These are phyloP conservation scores for Ferrisia virgata DNA, from an alignment of 2,888 invertebrate genomes.

Conservation along the genomic window DNA sequence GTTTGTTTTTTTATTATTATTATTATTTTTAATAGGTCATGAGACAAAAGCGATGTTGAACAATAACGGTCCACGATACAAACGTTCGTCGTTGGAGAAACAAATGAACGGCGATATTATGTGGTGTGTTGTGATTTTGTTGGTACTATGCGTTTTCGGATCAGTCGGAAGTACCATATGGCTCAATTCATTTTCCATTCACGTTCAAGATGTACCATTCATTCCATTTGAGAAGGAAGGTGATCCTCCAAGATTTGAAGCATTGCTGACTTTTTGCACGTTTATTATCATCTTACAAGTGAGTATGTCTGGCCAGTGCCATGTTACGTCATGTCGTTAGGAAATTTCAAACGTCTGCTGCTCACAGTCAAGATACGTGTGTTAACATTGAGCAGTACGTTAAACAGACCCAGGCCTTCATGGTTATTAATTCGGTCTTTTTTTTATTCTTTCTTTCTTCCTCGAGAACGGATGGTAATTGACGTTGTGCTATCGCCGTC, in stretches of 20 bases:
- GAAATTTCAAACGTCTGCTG: neutral
- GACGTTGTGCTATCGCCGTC: neutral
- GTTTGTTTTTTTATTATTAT: too few species aligned
- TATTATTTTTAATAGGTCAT: constrained; percentile 31
- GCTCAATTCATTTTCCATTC: constrained; percentile 64
- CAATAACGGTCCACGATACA: constrained; percentile 13
- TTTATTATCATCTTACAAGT: constrained; percentile 92
- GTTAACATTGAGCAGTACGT: neutral
- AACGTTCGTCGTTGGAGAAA: constrained; percentile 42
- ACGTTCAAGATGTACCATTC: constrained; percentile 58
- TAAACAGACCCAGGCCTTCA: neutral
- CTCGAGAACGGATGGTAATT: neutral
- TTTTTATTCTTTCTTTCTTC: neutral
- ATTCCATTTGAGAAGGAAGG: constrained; percentile 46
- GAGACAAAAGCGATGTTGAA: constrained; percentile 47
- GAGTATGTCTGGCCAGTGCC: constrained; percentile 49
- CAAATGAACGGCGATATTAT: constrained; percentile 70
- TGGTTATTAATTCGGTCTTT: neutral
- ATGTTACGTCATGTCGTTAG: neutral
- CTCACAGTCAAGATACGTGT: neutral
- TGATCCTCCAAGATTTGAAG: constrained; percentile 62
- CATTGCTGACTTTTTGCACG: constrained; percentile 88
- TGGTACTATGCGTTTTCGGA: constrained; percentile 85
- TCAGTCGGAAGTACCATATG: constrained; percentile 87
- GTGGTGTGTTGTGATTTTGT: constrained; percentile 90